A percentile compares a stretch with the other conserved stretches of the same genome.
These are phyloP conservation scores for Polietes domitor DNA, from an alignment of 2,888 invertebrate genomes.

Conservation along the genomic window DNA sequence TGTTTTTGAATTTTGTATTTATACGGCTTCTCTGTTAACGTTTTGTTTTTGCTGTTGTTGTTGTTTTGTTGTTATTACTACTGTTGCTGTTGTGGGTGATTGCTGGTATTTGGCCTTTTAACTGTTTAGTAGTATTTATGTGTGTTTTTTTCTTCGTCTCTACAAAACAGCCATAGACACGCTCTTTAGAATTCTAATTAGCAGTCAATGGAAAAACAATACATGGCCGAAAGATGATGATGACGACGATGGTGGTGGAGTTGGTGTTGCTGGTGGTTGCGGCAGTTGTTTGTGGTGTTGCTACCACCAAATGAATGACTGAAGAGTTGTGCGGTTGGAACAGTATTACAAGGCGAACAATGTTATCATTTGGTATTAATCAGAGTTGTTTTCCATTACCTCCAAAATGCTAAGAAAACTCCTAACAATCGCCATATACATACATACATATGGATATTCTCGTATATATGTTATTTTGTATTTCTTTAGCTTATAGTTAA, in stretches of 20 bases:
- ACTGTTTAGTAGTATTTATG: conserved; percentile 61
- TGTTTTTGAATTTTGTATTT: conserved; percentile 20
- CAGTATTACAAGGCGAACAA: conserved; percentile 62
- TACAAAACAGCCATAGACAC: not conserved
- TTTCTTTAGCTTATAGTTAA: no score
- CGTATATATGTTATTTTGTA: no score
- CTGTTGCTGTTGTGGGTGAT: conserved; percentile 42
- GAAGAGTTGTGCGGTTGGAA: conserved; percentile 23
- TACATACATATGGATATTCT: no score
- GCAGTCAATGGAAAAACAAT: conserved; percentile 56
- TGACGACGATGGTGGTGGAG: not conserved
- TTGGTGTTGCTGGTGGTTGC: conserved; percentile 26
- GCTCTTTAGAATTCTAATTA: conserved; percentile 65
- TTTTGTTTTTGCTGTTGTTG: no score
- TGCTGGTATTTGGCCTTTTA: conserved; percentile 56
- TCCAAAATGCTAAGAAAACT: conserved; percentile 19
- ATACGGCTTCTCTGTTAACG: not conserved
- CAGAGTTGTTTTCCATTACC: conserved; percentile 33
- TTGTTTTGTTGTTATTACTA: no score
- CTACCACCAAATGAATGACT: conserved; percentile 48
- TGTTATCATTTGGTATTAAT: conserved; percentile 65
- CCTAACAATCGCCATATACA: conserved; percentile 25
- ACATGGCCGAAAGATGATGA: conserved; percentile 21
- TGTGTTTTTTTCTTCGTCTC: conserved; percentile 20
- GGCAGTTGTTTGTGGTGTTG: not conserved